These are phyloP conservation scores for Dolichallabes microphthalmus DNA, from an alignment of 2,113 vertebrate species.

Conservation along the genomic window DNA sequence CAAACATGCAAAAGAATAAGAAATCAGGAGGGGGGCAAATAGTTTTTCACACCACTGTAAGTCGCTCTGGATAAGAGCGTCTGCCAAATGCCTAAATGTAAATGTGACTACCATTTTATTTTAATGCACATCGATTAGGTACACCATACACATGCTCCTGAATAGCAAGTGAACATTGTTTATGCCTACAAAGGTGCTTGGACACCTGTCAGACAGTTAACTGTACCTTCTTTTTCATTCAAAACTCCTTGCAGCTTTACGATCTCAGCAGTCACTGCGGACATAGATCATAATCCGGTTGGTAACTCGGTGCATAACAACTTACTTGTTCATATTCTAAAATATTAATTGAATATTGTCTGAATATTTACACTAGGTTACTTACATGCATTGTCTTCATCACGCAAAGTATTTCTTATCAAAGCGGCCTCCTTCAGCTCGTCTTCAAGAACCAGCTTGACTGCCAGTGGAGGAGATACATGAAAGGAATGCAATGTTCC, in stretches of 20 bases:
- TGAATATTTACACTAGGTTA: not conserved
- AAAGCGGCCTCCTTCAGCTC: constrained; percentile 53
- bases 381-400: constrained; percentile 65
- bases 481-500: not conserved
- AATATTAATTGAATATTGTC: not conserved
- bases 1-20: too few species aligned
- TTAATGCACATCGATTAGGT: not conserved
- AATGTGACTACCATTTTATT: not conserved
- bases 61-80: too few species aligned
- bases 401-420: constrained; percentile 38
- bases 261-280: constrained; percentile 61
- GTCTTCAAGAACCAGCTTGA: constrained; percentile 52
- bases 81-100: too few species aligned
- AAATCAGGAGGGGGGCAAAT: too few species aligned
- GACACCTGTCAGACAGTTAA: not conserved
- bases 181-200: not conserved
- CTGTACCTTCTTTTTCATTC: constrained; percentile 70
- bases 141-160: not conserved
- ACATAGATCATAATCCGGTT: constrained; percentile 7
- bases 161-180: not conserved
- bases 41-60: too few species aligned
- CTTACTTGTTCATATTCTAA: not conserved
- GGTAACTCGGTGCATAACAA: not conserved
- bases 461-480: constrained; percentile 38
- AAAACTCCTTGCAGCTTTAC: constrained; percentile 56